phyloP scores from a whole-genome alignment of 2,797 vertebrate genomes.

The Pyrocephalus nanus region DNA sequence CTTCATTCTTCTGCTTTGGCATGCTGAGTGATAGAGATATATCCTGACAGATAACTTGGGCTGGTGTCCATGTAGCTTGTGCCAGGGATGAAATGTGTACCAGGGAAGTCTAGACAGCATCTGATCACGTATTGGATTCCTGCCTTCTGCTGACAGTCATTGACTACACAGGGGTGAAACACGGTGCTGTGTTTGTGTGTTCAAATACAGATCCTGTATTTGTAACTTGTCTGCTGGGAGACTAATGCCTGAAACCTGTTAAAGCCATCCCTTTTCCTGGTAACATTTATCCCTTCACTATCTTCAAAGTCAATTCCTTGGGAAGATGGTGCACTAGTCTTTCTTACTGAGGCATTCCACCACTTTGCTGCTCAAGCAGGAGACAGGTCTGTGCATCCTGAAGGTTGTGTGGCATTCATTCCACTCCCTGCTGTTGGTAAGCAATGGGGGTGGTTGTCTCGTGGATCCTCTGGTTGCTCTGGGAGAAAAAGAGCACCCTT shows the following conservation, averaged over 20 bases:
- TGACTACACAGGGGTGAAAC: not conserved
- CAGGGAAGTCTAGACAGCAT: not conserved
- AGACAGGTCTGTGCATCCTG: not conserved
- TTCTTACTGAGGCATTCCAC: not conserved
- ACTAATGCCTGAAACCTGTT: not conserved
- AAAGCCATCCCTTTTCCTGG: not conserved
- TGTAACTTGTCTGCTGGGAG: not conserved
- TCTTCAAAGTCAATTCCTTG: not conserved
- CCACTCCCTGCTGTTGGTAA: not conserved
- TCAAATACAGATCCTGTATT: not conserved
- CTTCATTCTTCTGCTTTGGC: not conserved
- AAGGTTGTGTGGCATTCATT: not conserved
- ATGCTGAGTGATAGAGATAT: not conserved
- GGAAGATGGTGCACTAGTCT: not conserved
- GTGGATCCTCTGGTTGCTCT: not conserved
- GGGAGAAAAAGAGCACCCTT: not conserved
- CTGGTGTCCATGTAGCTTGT: not conserved
- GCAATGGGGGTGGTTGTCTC: not conserved
- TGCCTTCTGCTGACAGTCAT: not conserved
- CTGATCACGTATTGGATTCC: not conserved
- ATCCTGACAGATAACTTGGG: not conserved
- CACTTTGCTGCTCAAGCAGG: not conserved
- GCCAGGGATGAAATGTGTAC: not conserved
- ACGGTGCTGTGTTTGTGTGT: accelerated
- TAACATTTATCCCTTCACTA: accelerated